Evolutionary conservation across 23 tunicate species (phyloP), one percentile per base, ranked within the genome.

Genomic region (Trididemnum clinides): DNA sequence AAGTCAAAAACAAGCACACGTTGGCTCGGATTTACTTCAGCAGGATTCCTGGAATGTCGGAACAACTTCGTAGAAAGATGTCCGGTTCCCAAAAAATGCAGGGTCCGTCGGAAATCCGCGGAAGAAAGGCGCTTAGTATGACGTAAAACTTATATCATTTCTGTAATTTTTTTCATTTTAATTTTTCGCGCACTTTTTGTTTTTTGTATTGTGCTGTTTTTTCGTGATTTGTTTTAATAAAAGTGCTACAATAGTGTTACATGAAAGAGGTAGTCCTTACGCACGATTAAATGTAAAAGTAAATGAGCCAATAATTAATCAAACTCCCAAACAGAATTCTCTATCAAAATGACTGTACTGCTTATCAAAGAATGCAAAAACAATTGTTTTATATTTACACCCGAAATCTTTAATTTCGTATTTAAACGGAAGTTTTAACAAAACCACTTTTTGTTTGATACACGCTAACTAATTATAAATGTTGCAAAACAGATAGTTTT

Each of bases 21-120:
- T 51, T 89, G 78, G 98, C 98, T 0, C 85, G 94, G 1, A 88
- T 89, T 23, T 92, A 94, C 90, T 94, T 94, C 88, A 91, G 85
- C 34, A 84, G 85, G 28, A 1, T 94, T 0, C 98, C 92, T 3
- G 92, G 92, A 28, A 88, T 93, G 92, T 90, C 98, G 4, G 97
- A 92, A 37, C 89, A 86, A 29, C 78, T 92, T 28, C 64, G 97
- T 29, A 76, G 36, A 69, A 92, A 92, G 50, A 28, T 85, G 0
- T 71, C 97, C 37, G 97, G 57, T n/a, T 73, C 97, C 0, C 90
- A 92, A 33, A 59, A 82, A 19, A 30, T 92, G 0, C 91, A 85
- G 28, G 97, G 97, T 18, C 91, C 87, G 0, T 12, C 57, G 1
- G 80, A 36, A 73, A 73, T 73, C 57, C n/a, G 80, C 7, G 80